These are phyloP conservation scores for Vandiemenella viatica DNA, from an alignment of 2,888 invertebrate genomes.

Conservation along the genomic window DNA sequence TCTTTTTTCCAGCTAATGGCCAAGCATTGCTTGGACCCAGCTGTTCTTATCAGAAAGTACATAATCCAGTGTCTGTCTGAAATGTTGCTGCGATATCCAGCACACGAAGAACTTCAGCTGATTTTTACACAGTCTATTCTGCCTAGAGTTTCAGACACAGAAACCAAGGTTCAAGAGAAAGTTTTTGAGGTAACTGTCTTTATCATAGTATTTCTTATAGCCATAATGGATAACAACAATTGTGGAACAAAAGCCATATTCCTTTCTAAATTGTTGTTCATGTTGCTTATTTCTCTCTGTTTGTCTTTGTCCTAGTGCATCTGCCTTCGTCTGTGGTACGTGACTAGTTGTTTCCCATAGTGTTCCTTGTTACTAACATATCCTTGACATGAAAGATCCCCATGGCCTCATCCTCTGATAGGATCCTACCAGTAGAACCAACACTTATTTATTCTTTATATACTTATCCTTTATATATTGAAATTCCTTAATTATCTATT, in stretches of 20 bases:
- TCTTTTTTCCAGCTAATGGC: constrained; percentile 4
- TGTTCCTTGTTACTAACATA: too few relatives aligned
- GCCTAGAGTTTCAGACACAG: constrained; percentile 39
- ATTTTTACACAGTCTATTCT: constrained; percentile 33
- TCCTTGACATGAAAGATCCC: too few relatives aligned
- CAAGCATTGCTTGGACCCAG: constrained; percentile 31
- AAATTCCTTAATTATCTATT: background rate
- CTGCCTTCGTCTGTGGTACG: too few relatives aligned
- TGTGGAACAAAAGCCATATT: too few relatives aligned
- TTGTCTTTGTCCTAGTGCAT: too few relatives aligned
- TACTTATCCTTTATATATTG: background rate
- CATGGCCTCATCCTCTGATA: too few relatives aligned
- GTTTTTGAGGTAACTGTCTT: constrained; percentile 25
- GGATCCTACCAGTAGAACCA: too few relatives aligned
- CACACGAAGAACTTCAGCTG: constrained; percentile 26
- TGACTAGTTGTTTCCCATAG: too few relatives aligned
- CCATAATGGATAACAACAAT: too few relatives aligned
- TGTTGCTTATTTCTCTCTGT: too few relatives aligned
- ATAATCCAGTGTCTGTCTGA: constrained; percentile 34
- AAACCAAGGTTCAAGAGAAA: constrained; percentile 31
- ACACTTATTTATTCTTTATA: background rate
- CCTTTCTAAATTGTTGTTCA: too few relatives aligned
- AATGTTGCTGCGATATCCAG: constrained; percentile 30
- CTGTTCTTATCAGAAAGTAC: constrained; percentile 35
- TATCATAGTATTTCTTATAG: background rate